Evolutionary conservation across 1,140 invertebrate genomes (phyloP).

Genomic region (Meloidogyne chitwoodi): DNA sequence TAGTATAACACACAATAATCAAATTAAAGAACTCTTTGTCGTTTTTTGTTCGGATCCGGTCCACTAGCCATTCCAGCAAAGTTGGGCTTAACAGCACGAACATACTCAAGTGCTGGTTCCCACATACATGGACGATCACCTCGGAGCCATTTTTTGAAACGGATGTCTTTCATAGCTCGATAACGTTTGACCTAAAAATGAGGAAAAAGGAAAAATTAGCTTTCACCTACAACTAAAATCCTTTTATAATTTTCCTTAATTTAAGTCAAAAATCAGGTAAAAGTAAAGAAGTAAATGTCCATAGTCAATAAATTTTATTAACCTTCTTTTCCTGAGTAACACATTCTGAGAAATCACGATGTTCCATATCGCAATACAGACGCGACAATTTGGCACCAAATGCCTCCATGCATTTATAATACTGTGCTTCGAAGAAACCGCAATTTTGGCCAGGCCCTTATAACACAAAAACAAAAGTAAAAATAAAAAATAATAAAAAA

Average conservation of each 20-base stretch:
- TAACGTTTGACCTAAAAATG: conserved; percentile 34
- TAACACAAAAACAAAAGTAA: neutral
- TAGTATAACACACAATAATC: neutral
- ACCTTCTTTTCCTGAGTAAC: conserved; percentile 48
- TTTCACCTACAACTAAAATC: no score
- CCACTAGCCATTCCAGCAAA: conserved; percentile 1
- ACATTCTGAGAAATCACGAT: conserved; percentile 52
- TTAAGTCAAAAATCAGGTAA: no score
- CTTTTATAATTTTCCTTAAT: no score
- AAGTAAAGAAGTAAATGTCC: no score
- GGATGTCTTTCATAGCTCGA: conserved; percentile 43
- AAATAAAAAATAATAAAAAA: neutral
- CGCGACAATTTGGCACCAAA: conserved; percentile 50
- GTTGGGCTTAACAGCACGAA: neutral
- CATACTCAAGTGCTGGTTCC: conserved; percentile 14
- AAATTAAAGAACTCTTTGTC: neutral
- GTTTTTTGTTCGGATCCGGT: neutral
- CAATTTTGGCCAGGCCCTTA: conserved; percentile 31
- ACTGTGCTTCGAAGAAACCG: conserved; percentile 54
- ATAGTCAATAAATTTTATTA: no score
- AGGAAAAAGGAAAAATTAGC: no score
- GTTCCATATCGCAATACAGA: conserved; percentile 53
- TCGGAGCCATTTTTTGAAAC: conserved; percentile 46
- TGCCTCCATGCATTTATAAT: conserved; percentile 52
- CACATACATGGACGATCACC: conserved; percentile 39